These are phyloP conservation scores for Diacarnus erythraeanus DNA, from an alignment of 37 sponge, comb jelly and placozoan genomes.

Conservation along the genomic window DNA sequence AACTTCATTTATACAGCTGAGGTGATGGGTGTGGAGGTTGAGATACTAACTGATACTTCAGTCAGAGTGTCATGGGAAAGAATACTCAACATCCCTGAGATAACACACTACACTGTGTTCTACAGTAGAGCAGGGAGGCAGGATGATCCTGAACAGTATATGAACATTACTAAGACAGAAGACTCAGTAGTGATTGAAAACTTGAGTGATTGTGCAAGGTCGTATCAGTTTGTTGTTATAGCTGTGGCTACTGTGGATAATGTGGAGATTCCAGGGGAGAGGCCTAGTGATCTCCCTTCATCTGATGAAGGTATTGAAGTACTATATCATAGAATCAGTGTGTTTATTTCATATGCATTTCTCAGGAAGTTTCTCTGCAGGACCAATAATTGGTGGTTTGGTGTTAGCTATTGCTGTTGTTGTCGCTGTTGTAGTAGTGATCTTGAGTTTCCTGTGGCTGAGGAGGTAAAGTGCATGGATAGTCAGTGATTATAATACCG, in stretches of 20 bases:
- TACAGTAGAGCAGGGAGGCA: neutral
- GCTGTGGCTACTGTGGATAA: neutral
- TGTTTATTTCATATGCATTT: neutral
- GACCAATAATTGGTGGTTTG: neutral
- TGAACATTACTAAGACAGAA: neutral
- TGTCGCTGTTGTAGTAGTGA: neutral
- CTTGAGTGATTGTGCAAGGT: neutral
- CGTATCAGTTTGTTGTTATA: neutral
- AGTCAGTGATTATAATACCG: no score
- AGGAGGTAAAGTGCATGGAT: neutral
- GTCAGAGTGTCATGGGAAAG: neutral
- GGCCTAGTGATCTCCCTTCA: no score
- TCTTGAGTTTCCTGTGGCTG: neutral
- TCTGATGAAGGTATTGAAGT: no score
- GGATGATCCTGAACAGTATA: neutral
- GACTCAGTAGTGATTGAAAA: neutral
- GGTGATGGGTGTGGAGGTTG: neutral
- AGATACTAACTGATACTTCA: neutral
- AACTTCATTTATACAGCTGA: no score
- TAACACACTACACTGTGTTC: neutral
- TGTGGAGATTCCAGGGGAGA: no score
- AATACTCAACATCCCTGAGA: neutral
- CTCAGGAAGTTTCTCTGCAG: neutral
- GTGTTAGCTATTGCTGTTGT: neutral
- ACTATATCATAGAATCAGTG: no score